Conservation (phyloP, 2,797 vertebrate species). For the Clarias laeviceps region DNA sequence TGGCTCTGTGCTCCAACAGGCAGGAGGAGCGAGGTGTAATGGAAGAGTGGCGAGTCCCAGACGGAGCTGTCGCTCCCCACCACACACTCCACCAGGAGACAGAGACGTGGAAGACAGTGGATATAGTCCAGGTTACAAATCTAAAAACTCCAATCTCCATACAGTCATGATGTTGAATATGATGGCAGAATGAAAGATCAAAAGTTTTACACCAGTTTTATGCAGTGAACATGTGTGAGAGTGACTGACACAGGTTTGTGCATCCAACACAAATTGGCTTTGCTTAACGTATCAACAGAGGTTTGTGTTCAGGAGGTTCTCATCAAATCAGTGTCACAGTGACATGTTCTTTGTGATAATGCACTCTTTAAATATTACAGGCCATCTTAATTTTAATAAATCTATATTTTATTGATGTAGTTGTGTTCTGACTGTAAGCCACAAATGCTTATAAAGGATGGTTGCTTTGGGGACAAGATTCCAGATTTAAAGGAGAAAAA, state of each 20-base stretch:
- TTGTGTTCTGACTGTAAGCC: neutral
- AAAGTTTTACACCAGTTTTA: neutral
- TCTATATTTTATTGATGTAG: neutral
- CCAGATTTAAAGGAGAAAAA: neutral
- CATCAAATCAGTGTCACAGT: neutral
- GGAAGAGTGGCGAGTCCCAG: slow-evolving; percentile 73
- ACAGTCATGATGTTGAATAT: neutral
- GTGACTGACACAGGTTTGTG: neutral
- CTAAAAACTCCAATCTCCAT: neutral
- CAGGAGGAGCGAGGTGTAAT: slow-evolving; percentile 63
- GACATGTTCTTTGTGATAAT: neutral
- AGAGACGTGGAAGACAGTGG: slow-evolving; percentile 72
- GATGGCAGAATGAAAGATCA: neutral
- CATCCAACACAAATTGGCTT: neutral
- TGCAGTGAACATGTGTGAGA: neutral
- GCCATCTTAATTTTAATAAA: neutral
- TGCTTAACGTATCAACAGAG: neutral
- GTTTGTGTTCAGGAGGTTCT: neutral
- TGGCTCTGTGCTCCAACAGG: slow-evolving; percentile 85
- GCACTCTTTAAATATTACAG: neutral
- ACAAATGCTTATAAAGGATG: neutral
- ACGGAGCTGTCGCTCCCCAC: slow-evolving; percentile 72
- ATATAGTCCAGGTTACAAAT: slow-evolving; percentile 75
- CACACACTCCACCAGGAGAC: slow-evolving; percentile 79
- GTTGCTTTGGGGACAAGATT: neutral